These are phyloP conservation scores for Pelodytes ibericus DNA, from an alignment of 2,797 vertebrate species.

Conservation along the genomic window DNA sequence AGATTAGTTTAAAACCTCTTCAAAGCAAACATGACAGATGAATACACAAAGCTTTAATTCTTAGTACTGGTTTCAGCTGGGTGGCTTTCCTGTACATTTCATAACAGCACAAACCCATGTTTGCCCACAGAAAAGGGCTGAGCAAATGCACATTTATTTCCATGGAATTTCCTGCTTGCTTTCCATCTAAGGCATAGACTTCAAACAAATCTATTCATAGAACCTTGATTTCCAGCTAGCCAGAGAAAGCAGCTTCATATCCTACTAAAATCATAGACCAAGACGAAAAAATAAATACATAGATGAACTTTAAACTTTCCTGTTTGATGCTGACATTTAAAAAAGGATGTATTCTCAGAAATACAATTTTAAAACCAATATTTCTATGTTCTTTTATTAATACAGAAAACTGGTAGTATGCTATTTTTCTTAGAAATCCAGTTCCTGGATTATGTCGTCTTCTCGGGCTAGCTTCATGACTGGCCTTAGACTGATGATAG, in stretches of 20 bases:
- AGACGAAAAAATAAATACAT: constrained; percentile 33
- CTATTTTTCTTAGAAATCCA: too few species aligned
- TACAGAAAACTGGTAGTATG: too few species aligned
- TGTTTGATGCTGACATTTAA: background rate
- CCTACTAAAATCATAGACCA: constrained; percentile 14
- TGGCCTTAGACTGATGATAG: too few species aligned
- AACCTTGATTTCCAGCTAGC: constrained; percentile 18
- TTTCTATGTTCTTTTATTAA: too few species aligned
- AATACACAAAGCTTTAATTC: constrained; percentile 18
- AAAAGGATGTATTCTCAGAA: background rate
- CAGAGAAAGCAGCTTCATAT: constrained; percentile 24
- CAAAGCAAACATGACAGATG: constrained; percentile 5
- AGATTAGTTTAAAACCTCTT: constrained; percentile 4
- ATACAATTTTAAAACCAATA: background rate
- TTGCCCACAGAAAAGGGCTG: constrained; percentile 27
- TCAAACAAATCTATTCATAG: constrained; percentile 51
- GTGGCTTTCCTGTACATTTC: background rate
- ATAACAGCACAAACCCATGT: constrained; percentile 18
- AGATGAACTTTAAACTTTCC: constrained; percentile 29
- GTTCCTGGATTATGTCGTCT: too few species aligned
- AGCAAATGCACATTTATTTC: constrained; percentile 27
- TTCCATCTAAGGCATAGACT: constrained; percentile 31
- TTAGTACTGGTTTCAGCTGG: constrained; percentile 2
- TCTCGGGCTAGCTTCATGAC: too few species aligned
- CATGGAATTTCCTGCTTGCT: constrained; percentile 46